phyloP scores from a whole-genome alignment of 2,888 invertebrate genomes.

The Aporophyla nigra region DNA sequence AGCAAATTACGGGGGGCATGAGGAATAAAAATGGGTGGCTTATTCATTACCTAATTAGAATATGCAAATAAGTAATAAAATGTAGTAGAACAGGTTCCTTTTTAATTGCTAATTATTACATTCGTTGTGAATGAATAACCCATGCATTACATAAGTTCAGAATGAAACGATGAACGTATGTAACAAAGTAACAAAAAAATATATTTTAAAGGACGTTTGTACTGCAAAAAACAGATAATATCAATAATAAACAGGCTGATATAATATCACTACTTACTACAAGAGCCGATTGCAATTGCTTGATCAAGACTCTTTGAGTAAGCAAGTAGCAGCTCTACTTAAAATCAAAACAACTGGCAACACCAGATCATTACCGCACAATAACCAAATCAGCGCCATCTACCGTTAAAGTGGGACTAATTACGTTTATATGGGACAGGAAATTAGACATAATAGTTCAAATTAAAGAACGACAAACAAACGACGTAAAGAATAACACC shows the following conservation, averaged over 20 bases:
- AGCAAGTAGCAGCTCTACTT: background rate
- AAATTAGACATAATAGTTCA: slow-evolving; percentile 58
- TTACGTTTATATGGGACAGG: slow-evolving; percentile 44
- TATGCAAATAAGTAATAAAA: background rate
- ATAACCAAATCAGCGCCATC: slow-evolving; percentile 55
- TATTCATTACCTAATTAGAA: background rate
- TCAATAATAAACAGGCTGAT: too few species aligned
- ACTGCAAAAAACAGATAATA: background rate
- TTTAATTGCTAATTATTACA: background rate
- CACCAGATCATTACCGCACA: background rate
- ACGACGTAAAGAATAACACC: too few species aligned
- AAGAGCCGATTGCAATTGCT: background rate
- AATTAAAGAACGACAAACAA: too few species aligned
- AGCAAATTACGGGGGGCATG: slow-evolving; percentile 40
- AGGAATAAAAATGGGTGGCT: background rate
- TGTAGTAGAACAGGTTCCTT: background rate
- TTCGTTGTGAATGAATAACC: background rate
- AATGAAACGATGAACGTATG: background rate
- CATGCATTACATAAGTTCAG: background rate
- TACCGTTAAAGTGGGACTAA: slow-evolving; percentile 48
- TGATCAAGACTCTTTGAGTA: background rate
- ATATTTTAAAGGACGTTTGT: too few species aligned
- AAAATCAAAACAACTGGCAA: slow-evolving; percentile 1
- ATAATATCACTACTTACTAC: background rate
- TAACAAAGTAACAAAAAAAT: background rate